Conservation (phyloP, 2,113 vertebrate species). For the Gnathonemus echidnorhynchus region DNA sequence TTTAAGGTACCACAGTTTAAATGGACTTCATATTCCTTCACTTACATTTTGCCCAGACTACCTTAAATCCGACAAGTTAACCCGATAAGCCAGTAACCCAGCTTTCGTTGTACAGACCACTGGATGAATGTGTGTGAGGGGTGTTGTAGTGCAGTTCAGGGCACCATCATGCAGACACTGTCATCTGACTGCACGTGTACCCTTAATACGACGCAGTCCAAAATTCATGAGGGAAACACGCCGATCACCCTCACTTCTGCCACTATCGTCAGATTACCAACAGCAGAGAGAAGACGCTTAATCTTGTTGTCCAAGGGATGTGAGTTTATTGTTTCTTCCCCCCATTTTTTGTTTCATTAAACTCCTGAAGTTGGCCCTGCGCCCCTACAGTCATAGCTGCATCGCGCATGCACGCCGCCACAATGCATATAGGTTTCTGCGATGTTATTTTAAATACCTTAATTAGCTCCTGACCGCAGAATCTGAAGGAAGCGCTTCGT, state of each 20-base stretch:
- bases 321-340: not conserved
- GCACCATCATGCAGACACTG: not conserved
- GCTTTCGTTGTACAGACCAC: not conserved
- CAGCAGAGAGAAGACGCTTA: slow-evolving; percentile 16
- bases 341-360: slow-evolving; percentile 36
- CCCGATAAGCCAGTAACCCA: too few species aligned
- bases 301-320: slow-evolving; percentile 33
- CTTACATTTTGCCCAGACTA: too few species aligned
- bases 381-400: slow-evolving; percentile 58
- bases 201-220: not conserved
- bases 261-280: not conserved
- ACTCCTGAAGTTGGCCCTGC: slow-evolving; percentile 53
- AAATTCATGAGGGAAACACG: not conserved
- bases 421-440: slow-evolving; percentile 65
- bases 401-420: slow-evolving; percentile 42
- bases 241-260: not conserved
- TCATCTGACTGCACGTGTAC: not conserved
- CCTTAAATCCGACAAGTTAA: too few species aligned
- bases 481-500: slow-evolving; percentile 36
- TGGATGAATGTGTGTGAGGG: not conserved
- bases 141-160: not conserved
- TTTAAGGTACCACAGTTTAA: too few species aligned
- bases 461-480: slow-evolving; percentile 61
- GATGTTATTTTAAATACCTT: slow-evolving; percentile 69
- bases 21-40: too few species aligned